phyloP scores from a whole-genome alignment of 2,113 vertebrate species.

The Cryptotis parvus region DNA sequence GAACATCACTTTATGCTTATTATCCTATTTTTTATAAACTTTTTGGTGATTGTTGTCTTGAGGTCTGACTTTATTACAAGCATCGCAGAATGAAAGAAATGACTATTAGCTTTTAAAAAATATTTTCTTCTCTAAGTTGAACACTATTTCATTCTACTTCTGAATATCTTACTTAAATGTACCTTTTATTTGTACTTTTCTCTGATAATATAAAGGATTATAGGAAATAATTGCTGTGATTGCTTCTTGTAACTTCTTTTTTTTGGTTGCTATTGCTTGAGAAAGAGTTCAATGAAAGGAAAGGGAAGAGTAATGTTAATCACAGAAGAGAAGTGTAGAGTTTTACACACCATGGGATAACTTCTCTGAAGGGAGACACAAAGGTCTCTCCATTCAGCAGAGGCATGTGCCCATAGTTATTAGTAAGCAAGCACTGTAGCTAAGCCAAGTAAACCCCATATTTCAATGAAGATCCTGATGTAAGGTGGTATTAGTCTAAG shows the following conservation, averaged over 20 bases:
- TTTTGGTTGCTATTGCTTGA: constrained; percentile 17
- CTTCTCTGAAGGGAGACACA: neutral
- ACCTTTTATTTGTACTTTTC: constrained; percentile 16
- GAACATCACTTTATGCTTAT: constrained; percentile 24
- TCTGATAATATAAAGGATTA: neutral
- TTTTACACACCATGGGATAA: neutral
- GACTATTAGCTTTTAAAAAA: constrained; percentile 37
- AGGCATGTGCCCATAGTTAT: neutral
- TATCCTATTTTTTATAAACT: neutral
- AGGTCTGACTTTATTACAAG: neutral
- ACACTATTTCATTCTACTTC: neutral
- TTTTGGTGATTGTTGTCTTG: neutral
- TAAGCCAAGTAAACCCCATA: constrained; percentile 19
- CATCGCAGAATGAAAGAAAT: neutral
- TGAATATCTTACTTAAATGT: neutral
- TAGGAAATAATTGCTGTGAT: constrained; percentile 42
- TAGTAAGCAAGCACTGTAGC: neutral
- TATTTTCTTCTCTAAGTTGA: constrained; percentile 11
- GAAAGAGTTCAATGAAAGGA: neutral
- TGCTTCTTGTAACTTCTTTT: neutral
- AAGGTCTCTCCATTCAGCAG: neutral
- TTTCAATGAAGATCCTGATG: neutral
- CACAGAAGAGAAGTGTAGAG: neutral
- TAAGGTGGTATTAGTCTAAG: neutral
- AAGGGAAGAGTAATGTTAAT: constrained; percentile 13